Percentiles rank a stretch among this genome's conserved stretches.
Evolutionary conservation across 2,888 invertebrate species (phyloP).

Genomic region (Zygogramma bicolorata): DNA sequence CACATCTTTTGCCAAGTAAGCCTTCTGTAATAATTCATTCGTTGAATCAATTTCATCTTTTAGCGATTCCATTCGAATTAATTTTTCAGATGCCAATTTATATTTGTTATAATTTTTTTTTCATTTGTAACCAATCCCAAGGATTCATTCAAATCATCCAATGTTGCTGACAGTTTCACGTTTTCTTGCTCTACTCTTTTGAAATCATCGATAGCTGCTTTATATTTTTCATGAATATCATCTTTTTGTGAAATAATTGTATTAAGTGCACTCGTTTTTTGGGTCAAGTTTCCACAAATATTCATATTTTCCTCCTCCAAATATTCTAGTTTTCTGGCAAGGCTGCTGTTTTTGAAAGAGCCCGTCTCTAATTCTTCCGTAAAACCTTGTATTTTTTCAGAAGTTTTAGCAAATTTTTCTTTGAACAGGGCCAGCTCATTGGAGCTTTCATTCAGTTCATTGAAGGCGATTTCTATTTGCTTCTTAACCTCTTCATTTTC

Average conservation of each 20-base stretch:
- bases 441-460: background rate
- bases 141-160: background rate
- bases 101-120: background rate
- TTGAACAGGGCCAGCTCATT: background rate
- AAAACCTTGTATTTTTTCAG: background rate
- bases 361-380: background rate
- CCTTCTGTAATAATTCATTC: background rate
- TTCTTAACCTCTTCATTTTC: background rate
- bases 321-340: background rate
- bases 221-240: background rate
- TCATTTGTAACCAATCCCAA: background rate
- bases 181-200: background rate
- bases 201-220: background rate
- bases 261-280: background rate
- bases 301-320: background rate
- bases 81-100: background rate
- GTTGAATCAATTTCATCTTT: background rate
- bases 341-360: background rate
- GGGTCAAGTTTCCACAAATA: background rate
- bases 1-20: background rate
- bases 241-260: background rate
- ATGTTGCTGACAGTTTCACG: background rate
- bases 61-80: background rate
- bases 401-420: background rate
- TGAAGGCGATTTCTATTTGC: background rate